Evolutionary conservation across 2,888 invertebrate species (phyloP).

Genomic region (Acleris cristana): DNA sequence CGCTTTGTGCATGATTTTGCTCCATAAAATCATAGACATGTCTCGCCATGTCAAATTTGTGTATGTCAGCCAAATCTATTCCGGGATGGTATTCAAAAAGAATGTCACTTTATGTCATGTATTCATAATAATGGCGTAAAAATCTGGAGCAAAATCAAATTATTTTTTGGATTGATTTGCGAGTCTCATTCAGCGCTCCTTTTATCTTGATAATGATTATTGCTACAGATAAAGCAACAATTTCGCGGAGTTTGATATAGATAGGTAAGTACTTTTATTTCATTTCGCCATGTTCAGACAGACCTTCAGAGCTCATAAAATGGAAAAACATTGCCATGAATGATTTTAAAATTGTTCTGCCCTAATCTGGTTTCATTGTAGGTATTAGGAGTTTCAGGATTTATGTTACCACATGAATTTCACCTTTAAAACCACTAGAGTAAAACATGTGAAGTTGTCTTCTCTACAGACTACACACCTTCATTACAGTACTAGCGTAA

Average conservation of each 20-base stretch:
- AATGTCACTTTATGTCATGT: constrained; percentile 8
- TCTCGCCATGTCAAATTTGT: not conserved
- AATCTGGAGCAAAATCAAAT: constrained; percentile 7
- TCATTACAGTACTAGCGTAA: constrained; percentile 17
- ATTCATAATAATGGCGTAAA: not conserved
- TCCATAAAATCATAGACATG: constrained; percentile 7
- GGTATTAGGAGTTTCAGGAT: too few relatives aligned
- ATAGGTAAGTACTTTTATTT: too few relatives aligned
- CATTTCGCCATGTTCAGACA: too few relatives aligned
- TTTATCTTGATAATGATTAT: constrained; percentile 6
- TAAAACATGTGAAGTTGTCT: not conserved
- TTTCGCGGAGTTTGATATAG: too few relatives aligned
- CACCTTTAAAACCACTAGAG: too few relatives aligned
- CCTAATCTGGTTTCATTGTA: too few relatives aligned
- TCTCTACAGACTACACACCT: not conserved
- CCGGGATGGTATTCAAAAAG: not conserved
- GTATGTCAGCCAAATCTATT: constrained; percentile 7
- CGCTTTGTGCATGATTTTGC: not conserved
- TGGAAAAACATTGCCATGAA: too few relatives aligned
- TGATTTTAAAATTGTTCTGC: too few relatives aligned
- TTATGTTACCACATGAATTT: too few relatives aligned
- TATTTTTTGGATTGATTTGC: not conserved
- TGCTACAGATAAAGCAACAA: not conserved
- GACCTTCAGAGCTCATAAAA: too few relatives aligned
- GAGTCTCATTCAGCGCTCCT: not conserved